Evolutionary conservation across 2,797 vertebrate species (phyloP), one percentile per base, ranked within the genome.

Genomic region (Gymnoscopelus microlampas): DNA sequence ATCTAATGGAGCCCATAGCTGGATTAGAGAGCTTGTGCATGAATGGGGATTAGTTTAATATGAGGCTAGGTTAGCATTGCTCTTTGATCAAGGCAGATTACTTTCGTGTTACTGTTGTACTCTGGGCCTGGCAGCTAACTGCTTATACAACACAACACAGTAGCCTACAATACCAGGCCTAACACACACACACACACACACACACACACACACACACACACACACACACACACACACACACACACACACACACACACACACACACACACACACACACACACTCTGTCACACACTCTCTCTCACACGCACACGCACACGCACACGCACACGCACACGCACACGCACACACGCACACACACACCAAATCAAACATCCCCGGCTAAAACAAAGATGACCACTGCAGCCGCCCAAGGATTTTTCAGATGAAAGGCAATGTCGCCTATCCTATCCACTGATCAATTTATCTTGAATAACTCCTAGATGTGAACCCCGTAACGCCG

Each of bases 71-170:
- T 85, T 79, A 78, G 61, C 24, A 19, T 14, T 23, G 13, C 24
- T 63, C 84, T 85, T 89, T 85, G 79, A 88, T 88, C 88, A 83
- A 11, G 12, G 44, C 32, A 80, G 82, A 85, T 87, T 84, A 83
- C 13, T n/a, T 0, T 0, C 24, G 10, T 2, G 12, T 71, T 69
- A 50, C 71, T 62, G 51, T 65, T 70, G 60, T 55, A 62, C 71
- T 9, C 35, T 26, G 55, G 50, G 65, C 56, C 47, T 50, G 71
- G 63, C 71, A 68, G 68, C 65, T 50, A 61, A 77, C 60, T 76
- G 12, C 44, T 65, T 26, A 44, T 63, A 67, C n/a, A 57, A 44
- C n/a, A 60, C 29, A 49, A 62, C 61, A 56, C 66, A 44, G 60
- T 39, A 44, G 39, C 39, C 39, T 44, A 9, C 7, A 44, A 44